phyloP scores from a whole-genome alignment of 2,888 invertebrate species.

The Torymus texanus region DNA sequence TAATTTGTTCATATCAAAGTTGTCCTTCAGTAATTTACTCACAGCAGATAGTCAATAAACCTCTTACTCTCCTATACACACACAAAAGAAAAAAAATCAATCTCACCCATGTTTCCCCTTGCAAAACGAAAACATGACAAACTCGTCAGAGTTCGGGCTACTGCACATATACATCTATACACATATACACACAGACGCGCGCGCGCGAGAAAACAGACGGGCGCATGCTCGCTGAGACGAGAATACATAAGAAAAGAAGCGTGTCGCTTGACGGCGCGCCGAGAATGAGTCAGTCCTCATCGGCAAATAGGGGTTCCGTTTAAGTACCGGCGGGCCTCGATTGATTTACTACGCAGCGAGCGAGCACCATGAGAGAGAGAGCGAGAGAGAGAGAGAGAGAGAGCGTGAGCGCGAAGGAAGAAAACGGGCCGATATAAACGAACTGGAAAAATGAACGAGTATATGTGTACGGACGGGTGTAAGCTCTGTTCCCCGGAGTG shows the following conservation, averaged over 20 bases:
- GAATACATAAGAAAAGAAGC: not conserved
- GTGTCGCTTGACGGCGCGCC: not conserved
- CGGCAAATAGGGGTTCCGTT: constrained; percentile 44
- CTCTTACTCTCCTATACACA: too few relatives aligned
- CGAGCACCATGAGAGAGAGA: not conserved
- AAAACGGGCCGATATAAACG: constrained; percentile 24
- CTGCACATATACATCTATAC: too few relatives aligned
- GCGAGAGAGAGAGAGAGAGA: too few relatives aligned
- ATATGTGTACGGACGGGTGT: not conserved
- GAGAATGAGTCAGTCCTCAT: constrained; percentile 39
- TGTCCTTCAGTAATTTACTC: too few relatives aligned
- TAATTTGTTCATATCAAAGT: too few relatives aligned
- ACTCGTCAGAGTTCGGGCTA: too few relatives aligned
- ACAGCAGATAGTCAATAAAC: too few relatives aligned
- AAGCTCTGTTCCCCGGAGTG: not conserved
- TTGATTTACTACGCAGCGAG: constrained; percentile 45
- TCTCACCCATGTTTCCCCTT: too few relatives aligned
- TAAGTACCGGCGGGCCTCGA: constrained; percentile 47
- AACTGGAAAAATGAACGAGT: constrained; percentile 27
- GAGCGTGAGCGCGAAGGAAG: not conserved
- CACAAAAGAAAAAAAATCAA: too few relatives aligned
- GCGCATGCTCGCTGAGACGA: not conserved
- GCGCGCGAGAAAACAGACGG: not conserved
- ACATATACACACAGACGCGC: too few relatives aligned
- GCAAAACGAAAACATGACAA: too few relatives aligned